A percentile compares a stretch with the other conserved stretches of the same genome.
Conservation (phyloP, 2,888 invertebrate genomes). For the Nysson spinosus region DNA sequence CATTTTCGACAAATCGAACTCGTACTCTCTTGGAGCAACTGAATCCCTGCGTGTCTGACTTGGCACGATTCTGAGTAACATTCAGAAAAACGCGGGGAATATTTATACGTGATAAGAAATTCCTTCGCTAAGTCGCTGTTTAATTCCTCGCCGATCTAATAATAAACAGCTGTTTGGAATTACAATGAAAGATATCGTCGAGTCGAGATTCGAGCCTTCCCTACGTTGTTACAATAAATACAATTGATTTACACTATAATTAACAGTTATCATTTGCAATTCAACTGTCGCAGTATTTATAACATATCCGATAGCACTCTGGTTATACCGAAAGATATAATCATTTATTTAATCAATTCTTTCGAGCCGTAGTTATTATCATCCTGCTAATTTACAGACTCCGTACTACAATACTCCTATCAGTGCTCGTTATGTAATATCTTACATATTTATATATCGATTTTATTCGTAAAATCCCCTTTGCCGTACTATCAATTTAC, state of each 20-base stretch:
- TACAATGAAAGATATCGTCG: background rate
- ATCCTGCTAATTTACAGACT: background rate
- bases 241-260: conserved; percentile 6
- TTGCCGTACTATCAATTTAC: conserved; percentile 12
- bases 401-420: conserved; percentile 5
- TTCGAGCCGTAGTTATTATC: background rate
- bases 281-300: background rate
- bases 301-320: background rate
- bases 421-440: conserved; percentile 6
- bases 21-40: background rate
- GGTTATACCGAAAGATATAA: background rate
- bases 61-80: conserved; percentile 41
- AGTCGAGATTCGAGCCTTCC: background rate
- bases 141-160: background rate
- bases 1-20: background rate
- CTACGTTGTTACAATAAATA: conserved; percentile 7
- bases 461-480: conserved; percentile 18
- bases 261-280: conserved; percentile 12
- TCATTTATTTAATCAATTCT: conserved; percentile 9
- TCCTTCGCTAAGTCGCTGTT: background rate
- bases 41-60: conserved; percentile 17
- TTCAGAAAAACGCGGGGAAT: conserved; percentile 9
- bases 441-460: conserved; percentile 22
- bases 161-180: background rate
- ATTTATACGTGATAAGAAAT: too few species aligned